These are phyloP conservation scores for Sylvilagus bachmani DNA, from an alignment of 2,113 vertebrate species.

Conservation along the genomic window DNA sequence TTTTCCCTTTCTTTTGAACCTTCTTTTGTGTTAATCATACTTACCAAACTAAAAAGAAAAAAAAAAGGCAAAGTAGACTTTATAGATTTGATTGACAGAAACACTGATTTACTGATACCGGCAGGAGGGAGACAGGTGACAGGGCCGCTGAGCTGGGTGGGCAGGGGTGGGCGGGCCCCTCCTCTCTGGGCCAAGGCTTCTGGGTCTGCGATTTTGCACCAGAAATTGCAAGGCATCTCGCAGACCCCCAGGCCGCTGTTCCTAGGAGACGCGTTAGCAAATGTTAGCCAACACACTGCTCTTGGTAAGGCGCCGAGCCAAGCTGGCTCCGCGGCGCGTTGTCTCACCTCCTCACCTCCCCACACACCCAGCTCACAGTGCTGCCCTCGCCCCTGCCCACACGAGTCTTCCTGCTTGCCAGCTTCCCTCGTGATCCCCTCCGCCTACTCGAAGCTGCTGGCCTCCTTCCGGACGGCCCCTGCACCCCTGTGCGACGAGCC, in stretches of 20 bases:
- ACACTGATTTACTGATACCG: not conserved
- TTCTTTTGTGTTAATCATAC: not conserved
- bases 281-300: not conserved
- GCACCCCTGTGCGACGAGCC: not conserved
- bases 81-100: not conserved
- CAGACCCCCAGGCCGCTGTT: not conserved
- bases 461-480: slow-evolving; percentile 66
- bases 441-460: not conserved
- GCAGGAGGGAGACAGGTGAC: not conserved
- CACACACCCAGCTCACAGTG: not conserved
- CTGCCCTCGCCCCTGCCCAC: not conserved
- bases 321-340: not conserved
- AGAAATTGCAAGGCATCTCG: not conserved
- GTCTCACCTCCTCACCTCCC: slow-evolving; percentile 1
- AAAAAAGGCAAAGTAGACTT: not conserved
- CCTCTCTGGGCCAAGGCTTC: not conserved
- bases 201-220: not conserved
- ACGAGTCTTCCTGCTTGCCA: not conserved
- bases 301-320: not conserved
- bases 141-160: not conserved
- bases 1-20: slow-evolving; percentile 17
- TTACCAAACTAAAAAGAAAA: not conserved
- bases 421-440: slow-evolving; percentile 28
- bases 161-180: no score
- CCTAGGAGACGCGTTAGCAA: slow-evolving; percentile 30